Evolutionary conservation across 2,113 vertebrate species (phyloP).

Genomic region (Sorex fumeus): DNA sequence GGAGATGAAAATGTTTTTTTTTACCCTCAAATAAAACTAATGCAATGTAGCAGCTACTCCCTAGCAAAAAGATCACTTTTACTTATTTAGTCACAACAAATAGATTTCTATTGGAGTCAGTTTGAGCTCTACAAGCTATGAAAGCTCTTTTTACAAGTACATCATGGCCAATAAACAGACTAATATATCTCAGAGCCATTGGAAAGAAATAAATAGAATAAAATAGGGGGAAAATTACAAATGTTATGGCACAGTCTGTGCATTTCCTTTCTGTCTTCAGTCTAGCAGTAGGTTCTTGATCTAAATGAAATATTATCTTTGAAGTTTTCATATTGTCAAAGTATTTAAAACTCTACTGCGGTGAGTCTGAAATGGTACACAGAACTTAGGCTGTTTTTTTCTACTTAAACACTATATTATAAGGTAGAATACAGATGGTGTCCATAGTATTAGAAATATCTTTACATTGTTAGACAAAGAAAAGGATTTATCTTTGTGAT

Average conservation of each 20-base stretch:
- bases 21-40: neutral
- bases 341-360: slow-evolving; percentile 46
- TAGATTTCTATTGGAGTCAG: neutral
- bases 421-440: neutral
- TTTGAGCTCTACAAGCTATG: neutral
- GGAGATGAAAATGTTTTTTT: slow-evolving; percentile 24
- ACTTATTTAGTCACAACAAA: neutral
- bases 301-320: slow-evolving; percentile 50
- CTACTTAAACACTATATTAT: neutral
- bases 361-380: neutral
- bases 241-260: neutral
- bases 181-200: slow-evolving; percentile 40
- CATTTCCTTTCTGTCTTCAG: slow-evolving; percentile 36
- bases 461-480: slow-evolving; percentile 23
- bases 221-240: neutral
- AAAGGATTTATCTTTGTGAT: neutral
- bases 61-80: neutral
- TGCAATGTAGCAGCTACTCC: neutral
- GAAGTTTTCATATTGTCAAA: neutral
- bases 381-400: neutral
- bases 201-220: slow-evolving; percentile 35
- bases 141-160: slow-evolving; percentile 41
- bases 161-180: neutral
- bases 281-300: slow-evolving; percentile 5
- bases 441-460: neutral